A percentile compares a stretch with the other conserved stretches of the same genome.
Evolutionary conservation across 2,113 vertebrate species (phyloP).

Genomic region (Tympanuchus pallidicinctus): DNA sequence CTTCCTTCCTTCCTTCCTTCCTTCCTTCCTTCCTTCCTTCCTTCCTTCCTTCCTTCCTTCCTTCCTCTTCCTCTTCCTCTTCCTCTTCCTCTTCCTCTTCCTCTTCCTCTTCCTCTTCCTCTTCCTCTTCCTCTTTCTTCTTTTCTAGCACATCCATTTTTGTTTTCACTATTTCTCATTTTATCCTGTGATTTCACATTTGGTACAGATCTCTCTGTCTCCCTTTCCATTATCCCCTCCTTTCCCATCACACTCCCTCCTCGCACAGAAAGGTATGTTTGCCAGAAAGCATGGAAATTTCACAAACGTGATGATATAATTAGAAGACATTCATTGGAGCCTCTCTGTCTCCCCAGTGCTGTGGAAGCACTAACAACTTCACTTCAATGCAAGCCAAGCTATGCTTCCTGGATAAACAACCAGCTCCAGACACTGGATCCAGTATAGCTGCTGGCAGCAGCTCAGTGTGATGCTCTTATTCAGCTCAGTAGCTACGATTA

Average conservation of each 20-base stretch:
- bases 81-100: too few relatives aligned
- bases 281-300: background rate
- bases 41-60: too few relatives aligned
- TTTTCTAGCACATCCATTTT: background rate
- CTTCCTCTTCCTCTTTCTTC: background rate
- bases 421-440: too few relatives aligned
- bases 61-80: too few relatives aligned
- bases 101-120: too few relatives aligned
- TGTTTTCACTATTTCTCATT: background rate
- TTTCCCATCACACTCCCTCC: background rate
- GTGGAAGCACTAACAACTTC: background rate
- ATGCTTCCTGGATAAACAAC: background rate
- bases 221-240: background rate
- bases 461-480: accelerated
- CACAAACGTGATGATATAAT: background rate
- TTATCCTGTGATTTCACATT: background rate
- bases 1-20: too few relatives aligned
- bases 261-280: background rate
- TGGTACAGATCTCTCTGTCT: background rate
- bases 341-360: background rate
- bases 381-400: background rate
- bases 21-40: too few relatives aligned
- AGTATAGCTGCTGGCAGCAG: background rate
- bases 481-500: background rate
- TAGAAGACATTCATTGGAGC: accelerated